Evolutionary conservation across 2,888 invertebrate genomes (phyloP).

Genomic region (Anoplius nigerrimus): DNA sequence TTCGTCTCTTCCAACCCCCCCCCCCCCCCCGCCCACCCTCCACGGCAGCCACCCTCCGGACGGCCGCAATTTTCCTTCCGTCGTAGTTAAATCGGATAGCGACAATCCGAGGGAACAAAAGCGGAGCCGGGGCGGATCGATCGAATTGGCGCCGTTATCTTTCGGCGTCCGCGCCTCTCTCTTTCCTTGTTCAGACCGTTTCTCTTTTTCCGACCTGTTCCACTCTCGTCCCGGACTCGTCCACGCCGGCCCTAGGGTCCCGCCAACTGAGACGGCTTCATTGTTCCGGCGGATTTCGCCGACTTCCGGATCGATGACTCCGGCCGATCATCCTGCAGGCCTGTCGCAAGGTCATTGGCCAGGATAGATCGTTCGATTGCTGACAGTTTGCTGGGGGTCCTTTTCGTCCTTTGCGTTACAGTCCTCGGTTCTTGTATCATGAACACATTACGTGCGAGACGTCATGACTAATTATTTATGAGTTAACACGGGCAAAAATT

Average conservation of each 20-base stretch:
- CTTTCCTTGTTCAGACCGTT: conserved; percentile 16
- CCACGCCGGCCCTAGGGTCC: no score
- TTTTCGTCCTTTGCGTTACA: no score
- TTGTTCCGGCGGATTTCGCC: neutral
- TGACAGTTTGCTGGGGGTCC: no score
- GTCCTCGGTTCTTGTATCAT: no score
- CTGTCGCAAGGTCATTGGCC: no score
- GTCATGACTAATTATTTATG: no score
- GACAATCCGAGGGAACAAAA: conserved; percentile 58
- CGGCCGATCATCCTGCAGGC: no score
- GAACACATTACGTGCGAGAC: no score
- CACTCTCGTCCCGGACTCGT: no score
- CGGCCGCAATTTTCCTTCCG: neutral
- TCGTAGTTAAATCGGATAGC: conserved; percentile 68
- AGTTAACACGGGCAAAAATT: no score
- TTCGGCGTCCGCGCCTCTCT: conserved; percentile 63
- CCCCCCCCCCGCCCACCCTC: neutral
- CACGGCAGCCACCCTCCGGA: neutral
- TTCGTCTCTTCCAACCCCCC: neutral
- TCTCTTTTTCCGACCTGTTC: conserved; percentile 20
- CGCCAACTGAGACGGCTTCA: neutral
- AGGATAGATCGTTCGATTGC: no score
- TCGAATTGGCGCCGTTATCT: conserved; percentile 69
- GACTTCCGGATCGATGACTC: no score
- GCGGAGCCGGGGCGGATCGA: conserved; percentile 69